phyloP scores from a whole-genome alignment of 2,888 invertebrate species.

The Dioctria rufipes region DNA sequence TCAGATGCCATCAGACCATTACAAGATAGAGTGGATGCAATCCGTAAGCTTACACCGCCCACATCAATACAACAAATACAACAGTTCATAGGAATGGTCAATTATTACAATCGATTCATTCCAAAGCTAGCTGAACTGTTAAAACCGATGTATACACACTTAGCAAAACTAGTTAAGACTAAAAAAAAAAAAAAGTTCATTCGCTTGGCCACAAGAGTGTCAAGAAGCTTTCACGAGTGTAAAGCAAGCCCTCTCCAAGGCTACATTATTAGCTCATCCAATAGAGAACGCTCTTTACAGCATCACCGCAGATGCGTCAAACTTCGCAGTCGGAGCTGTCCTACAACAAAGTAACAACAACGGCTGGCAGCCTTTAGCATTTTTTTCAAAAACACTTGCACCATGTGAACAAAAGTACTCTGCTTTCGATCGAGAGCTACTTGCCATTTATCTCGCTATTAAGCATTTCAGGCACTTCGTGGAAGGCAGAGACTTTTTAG shows the following conservation, averaged over 20 bases:
- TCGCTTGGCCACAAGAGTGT: neutral
- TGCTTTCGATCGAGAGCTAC: conserved; percentile 67
- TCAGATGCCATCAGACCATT: no score
- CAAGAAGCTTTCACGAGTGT: neutral
- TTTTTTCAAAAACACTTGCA: conserved; percentile 65
- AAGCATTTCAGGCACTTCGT: conserved; percentile 63
- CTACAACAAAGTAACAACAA: conserved; percentile 64
- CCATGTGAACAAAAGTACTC: conserved; percentile 65
- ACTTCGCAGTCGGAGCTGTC: conserved; percentile 66
- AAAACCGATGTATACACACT: neutral
- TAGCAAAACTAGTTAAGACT: neutral
- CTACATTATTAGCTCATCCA: conserved; percentile 65
- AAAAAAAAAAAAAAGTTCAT: no score
- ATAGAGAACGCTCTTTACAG: conserved; percentile 58
- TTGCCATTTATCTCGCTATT: conserved; percentile 66
- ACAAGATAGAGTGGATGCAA: neutral
- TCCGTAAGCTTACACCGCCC: neutral
- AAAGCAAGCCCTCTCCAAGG: conserved; percentile 22
- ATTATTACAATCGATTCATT: neutral
- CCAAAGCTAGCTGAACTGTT: neutral
- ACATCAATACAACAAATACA: neutral
- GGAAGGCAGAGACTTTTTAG: neutral
- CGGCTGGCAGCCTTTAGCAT: conserved; percentile 65
- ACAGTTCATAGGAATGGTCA: neutral
- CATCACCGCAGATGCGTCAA: conserved; percentile 65